These are phyloP conservation scores for Micromys minutus DNA, from an alignment of 2,113 vertebrate species.

Conservation along the genomic window DNA sequence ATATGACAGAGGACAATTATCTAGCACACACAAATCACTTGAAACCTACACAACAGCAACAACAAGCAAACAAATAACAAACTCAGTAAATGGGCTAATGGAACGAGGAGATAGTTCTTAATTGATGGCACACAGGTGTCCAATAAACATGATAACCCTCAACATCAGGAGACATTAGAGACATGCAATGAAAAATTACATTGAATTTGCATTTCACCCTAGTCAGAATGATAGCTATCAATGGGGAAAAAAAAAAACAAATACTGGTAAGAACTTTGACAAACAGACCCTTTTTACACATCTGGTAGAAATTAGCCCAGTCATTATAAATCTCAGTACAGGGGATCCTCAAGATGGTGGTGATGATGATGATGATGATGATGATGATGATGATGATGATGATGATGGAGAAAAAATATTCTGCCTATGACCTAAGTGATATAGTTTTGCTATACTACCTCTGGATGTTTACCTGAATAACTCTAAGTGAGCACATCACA, in stretches of 20 bases:
- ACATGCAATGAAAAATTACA: not conserved
- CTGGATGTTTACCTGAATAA: not conserved
- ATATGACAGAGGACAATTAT: not conserved
- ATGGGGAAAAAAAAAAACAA: not conserved
- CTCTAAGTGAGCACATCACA: not conserved
- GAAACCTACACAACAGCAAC: not conserved
- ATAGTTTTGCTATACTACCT: rapidly evolving
- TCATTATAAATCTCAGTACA: not conserved
- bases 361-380: no score
- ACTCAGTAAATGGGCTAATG: not conserved
- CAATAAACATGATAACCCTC: not conserved
- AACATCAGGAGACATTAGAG: not conserved
- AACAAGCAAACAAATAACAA: not conserved
- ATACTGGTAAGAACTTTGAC: not conserved
- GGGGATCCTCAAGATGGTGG: not conserved
- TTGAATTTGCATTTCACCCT: not conserved
- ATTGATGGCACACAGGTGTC: not conserved
- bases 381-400: no score
- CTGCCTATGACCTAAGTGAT: no score
- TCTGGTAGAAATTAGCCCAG: not conserved
- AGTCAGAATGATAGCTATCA: not conserved
- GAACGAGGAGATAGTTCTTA: not conserved
- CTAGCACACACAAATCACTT: not conserved
- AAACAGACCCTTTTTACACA: not conserved
- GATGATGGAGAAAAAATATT: no score